A percentile compares a stretch with the other conserved stretches of the same genome.
Conservation (phyloP, 2,113 vertebrate genomes). For the Dendropsophus ebraccatus region DNA sequence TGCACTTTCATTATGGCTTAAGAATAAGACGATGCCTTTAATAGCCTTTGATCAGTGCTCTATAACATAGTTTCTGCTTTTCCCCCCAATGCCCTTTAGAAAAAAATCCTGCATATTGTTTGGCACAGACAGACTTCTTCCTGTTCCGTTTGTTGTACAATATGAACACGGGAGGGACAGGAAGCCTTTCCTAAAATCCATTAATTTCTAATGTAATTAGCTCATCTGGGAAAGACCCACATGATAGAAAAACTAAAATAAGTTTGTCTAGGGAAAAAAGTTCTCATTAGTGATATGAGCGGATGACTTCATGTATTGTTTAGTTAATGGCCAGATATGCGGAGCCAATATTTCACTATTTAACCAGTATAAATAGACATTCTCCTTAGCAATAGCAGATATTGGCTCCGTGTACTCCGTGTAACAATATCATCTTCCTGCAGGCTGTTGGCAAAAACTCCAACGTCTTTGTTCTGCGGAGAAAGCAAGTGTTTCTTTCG, state of each 20-base stretch:
- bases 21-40: too few relatives aligned
- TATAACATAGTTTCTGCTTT: not conserved
- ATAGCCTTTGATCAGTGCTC: too few relatives aligned
- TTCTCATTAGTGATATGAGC: not conserved
- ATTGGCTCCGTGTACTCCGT: not conserved
- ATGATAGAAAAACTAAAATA: not conserved
- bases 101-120: not conserved
- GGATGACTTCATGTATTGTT: not conserved
- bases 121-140: not conserved
- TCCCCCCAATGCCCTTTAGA: not conserved
- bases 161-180: not conserved
- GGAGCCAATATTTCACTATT: not conserved
- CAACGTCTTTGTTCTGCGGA: constrained; percentile 32
- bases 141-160: not conserved
- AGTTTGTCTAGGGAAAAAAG: not conserved
- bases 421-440: constrained; percentile 37
- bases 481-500: constrained; percentile 37
- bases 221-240: not conserved
- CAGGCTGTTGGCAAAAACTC: constrained; percentile 40
- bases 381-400: constrained; percentile 2
- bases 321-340: not conserved
- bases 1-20: too few relatives aligned
- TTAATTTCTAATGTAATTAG: not conserved
- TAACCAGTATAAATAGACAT: not conserved
- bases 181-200: not conserved